Percentiles rank a stretch among this genome's conserved stretches.
Conservation (phyloP, 2,888 invertebrate species). For the Eretmocerus hayati region DNA sequence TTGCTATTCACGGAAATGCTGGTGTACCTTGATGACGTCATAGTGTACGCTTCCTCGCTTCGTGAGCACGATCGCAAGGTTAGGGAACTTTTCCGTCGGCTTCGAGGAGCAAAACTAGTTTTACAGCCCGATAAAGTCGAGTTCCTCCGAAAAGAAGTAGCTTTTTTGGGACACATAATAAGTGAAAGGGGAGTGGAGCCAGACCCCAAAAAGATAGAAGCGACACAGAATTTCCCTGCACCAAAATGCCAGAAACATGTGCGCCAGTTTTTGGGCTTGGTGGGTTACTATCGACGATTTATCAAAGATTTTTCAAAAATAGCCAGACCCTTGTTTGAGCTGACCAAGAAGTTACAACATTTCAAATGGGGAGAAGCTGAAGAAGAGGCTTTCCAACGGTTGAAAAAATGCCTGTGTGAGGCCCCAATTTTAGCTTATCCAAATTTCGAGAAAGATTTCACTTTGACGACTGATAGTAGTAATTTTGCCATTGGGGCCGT, state of each 20-base stretch:
- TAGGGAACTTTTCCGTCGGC: background rate
- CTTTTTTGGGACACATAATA: too few species aligned
- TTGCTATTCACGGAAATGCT: background rate
- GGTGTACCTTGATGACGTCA: background rate
- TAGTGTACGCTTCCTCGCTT: background rate
- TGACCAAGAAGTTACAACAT: background rate
- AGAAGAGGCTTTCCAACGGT: background rate
- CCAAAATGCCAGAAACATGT: background rate
- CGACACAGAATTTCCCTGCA: background rate
- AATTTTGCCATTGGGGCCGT: conserved; percentile 36
- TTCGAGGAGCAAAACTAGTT: background rate
- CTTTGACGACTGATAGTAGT: background rate
- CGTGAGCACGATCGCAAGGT: background rate
- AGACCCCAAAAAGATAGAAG: too few species aligned
- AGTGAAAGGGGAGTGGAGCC: background rate
- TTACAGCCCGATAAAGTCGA: background rate
- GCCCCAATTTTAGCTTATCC: background rate
- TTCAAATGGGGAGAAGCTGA: background rate
- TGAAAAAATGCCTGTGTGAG: background rate
- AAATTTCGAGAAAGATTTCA: conserved; percentile 6
- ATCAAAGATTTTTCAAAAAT: background rate
- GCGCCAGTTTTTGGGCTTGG: background rate
- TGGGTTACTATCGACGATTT: background rate
- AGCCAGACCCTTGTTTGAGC: background rate
- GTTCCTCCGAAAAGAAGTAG: too few species aligned